phyloP scores from a whole-genome alignment of 2,113 vertebrate species.

The Neodontobutis hainanensis region DNA sequence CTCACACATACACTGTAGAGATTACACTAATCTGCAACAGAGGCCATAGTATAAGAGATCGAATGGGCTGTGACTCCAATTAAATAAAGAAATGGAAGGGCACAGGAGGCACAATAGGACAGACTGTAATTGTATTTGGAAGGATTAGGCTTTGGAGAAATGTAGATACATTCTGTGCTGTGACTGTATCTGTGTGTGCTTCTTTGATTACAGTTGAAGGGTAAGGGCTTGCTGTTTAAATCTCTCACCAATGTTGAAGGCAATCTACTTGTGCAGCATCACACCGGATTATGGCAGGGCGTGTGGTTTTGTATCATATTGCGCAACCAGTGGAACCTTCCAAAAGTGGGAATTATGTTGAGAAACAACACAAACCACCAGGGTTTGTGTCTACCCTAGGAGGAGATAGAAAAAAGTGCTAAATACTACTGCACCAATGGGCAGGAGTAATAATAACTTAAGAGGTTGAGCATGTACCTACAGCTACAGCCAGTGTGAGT shows the following conservation, averaged over 20 bases:
- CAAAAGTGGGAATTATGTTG: slow-evolving; percentile 30
- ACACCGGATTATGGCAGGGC: slow-evolving; percentile 40
- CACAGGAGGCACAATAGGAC: background rate
- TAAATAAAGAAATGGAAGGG: background rate
- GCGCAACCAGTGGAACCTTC: slow-evolving; percentile 32
- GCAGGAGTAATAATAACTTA: no score
- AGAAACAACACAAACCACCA: slow-evolving; percentile 3
- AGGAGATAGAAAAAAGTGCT: no score
- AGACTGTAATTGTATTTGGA: slow-evolving; percentile 31
- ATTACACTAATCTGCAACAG: slow-evolving; percentile 64
- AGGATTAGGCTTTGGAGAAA: slow-evolving; percentile 10
- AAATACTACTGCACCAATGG: no score
- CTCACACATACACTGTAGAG: slow-evolving; percentile 20
- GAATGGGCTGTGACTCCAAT: slow-evolving; percentile 32
- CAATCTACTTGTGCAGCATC: slow-evolving; percentile 18
- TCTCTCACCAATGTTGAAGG: slow-evolving; percentile 22
- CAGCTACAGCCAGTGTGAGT: no score
- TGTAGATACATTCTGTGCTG: no score
- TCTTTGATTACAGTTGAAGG: slow-evolving; percentile 1
- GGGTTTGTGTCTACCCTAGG: slow-evolving; percentile 25
- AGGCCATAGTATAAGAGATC: slow-evolving; percentile 31
- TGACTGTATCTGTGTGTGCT: background rate
- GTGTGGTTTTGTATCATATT: slow-evolving; percentile 34
- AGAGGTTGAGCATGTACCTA: no score
- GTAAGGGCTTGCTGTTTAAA: slow-evolving; percentile 12